phyloP scores from a whole-genome alignment of 2,888 invertebrate genomes.

The Oegoconia quadripuncta region DNA sequence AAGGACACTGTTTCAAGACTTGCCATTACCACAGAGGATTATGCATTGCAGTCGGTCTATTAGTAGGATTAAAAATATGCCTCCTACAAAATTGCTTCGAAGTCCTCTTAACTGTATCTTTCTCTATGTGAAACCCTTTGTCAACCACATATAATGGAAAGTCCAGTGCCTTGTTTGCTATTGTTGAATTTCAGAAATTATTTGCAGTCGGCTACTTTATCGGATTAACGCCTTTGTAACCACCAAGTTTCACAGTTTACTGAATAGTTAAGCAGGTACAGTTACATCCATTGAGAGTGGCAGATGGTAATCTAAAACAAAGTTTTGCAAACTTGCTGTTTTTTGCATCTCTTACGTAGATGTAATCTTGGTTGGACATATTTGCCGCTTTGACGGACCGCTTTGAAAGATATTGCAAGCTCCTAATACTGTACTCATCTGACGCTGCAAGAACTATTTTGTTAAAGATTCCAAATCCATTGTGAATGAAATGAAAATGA shows the following conservation, averaged over 20 bases:
- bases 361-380: constrained; percentile 22
- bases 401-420: too few species aligned
- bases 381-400: constrained; percentile 45
- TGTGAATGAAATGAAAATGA: too few species aligned
- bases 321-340: constrained; percentile 48
- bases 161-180: constrained; percentile 57
- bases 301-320: constrained; percentile 76
- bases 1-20: too few species aligned
- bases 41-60: too few species aligned
- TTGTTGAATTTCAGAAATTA: constrained; percentile 56
- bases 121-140: constrained; percentile 41
- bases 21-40: too few species aligned
- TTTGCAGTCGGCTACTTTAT: constrained; percentile 70
- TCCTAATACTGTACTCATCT: constrained; percentile 5
- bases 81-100: too few species aligned
- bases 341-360: constrained; percentile 29
- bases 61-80: too few species aligned
- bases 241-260: constrained; percentile 31
- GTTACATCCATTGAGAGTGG: constrained; percentile 66
- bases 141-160: constrained; percentile 43
- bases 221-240: constrained; percentile 65
- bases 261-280: constrained; percentile 62
- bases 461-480: too few species aligned
- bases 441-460: constrained; percentile 17
- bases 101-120: constrained; percentile 18